Conservation (phyloP, 1,140 invertebrate genomes). For the Scaptomyza graminum region DNA sequence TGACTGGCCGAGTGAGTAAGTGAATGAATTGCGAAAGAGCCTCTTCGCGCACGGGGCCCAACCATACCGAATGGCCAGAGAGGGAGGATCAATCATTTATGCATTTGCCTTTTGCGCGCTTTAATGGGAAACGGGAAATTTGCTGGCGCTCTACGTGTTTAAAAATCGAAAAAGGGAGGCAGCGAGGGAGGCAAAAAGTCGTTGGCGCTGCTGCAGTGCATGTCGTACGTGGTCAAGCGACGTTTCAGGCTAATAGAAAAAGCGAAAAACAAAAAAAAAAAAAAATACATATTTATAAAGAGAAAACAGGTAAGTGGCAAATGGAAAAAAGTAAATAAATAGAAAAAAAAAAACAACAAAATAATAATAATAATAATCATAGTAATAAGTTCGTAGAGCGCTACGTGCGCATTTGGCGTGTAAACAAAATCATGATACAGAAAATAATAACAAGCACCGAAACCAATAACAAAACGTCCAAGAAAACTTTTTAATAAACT, state of each 20-base stretch:
- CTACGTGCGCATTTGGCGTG: conserved; percentile 77
- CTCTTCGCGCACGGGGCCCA: conserved; percentile 19
- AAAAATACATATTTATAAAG: not conserved
- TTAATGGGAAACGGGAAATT: conserved; percentile 74
- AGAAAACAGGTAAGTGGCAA: conserved; percentile 18
- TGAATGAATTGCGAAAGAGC: conserved; percentile 60
- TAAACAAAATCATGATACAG: conserved; percentile 78
- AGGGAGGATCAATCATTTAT: conserved; percentile 68
- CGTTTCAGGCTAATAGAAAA: conserved; percentile 72
- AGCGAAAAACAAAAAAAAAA: conserved; percentile 30
- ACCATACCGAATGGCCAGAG: not conserved
- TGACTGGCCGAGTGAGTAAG: conserved; percentile 33
- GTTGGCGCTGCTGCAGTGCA: conserved; percentile 24
- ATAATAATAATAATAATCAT: conserved; percentile 62
- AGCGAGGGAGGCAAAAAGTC: not conserved
- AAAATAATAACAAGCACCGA: conserved; percentile 40
- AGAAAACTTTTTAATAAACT: conserved; percentile 29
- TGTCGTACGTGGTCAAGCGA: conserved; percentile 65
- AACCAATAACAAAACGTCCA: conserved; percentile 67
- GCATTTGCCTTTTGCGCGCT: conserved; percentile 70
- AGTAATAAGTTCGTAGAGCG: conserved; percentile 61
- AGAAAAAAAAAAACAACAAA: too few relatives aligned
- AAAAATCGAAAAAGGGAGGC: conserved; percentile 42
- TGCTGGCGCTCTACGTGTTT: conserved; percentile 70
- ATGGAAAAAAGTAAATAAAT: conserved; percentile 21